Evolutionary conservation across 2,797 vertebrate genomes (phyloP).

Genomic region (Chloroceryle inda): DNA sequence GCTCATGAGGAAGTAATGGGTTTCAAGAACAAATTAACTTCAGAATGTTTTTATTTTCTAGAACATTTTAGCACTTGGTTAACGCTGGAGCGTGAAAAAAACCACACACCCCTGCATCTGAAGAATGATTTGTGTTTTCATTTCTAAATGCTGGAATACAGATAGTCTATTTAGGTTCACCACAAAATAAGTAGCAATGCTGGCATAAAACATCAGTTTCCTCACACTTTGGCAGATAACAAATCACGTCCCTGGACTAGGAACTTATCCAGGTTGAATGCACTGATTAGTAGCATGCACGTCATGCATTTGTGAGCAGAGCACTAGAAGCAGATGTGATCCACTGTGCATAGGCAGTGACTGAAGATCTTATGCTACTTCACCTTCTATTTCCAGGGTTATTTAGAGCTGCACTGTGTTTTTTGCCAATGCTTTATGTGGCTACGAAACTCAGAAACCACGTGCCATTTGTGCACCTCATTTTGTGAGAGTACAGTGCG

Average conservation of each 20-base stretch:
- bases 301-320: slow-evolving; percentile 66
- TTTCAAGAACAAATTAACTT: neutral
- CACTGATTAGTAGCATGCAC: slow-evolving; percentile 42
- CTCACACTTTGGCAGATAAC: neutral
- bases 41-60: neutral
- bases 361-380: neutral
- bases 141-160: neutral
- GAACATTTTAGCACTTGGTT: neutral
- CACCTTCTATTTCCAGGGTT: neutral
- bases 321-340: slow-evolving; percentile 5
- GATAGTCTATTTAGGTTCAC: neutral
- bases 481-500: neutral
- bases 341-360: neutral
- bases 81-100: neutral
- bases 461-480: slow-evolving; percentile 16
- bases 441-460: neutral
- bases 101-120: neutral
- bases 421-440: neutral
- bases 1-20: neutral
- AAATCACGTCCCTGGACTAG: neutral
- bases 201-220: neutral
- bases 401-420: neutral
- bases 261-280: neutral
- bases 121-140: neutral
- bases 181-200: neutral